Base-by-base conservation (phyloP, 2,797 vertebrate species). In the Anniella stebbinsi region DNA sequence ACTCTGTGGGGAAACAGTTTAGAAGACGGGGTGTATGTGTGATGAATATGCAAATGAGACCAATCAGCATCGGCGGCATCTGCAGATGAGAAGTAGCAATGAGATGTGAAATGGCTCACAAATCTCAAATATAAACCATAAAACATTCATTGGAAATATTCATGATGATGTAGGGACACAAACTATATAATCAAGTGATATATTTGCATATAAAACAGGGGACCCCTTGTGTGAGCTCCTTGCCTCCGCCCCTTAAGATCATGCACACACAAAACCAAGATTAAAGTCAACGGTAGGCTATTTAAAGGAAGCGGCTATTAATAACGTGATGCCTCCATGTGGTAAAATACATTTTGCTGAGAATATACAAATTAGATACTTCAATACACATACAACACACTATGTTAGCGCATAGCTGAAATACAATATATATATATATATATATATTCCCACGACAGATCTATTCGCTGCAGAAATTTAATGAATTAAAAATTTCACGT, bases 31-130 rank as follows among this genome's bases (percentile, higher is more conserved):
- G 84, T 90, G 87, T 45, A 75, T 45, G 38, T 33, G 36, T 96
- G 95, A 97, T 97, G 95, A 97, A 97, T 96, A 97, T 97, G 96
- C 92, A 97, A 97, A 97, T 97, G 91, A 96, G 88, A 94, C 92
- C 92, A 96, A 96, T 96, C 96, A 96, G 91, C 95, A 95, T 95
- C 95, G 95, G 90, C 66, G 10, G 90, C 96, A 94, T 95, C 96
- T 97, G 95, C 94, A 96, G 96, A 97, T 95, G 95, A 96, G 93
- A 87, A 0, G 81, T 57, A 87, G 93, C 96, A 96, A 95, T 96
- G 97, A 96, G 95, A 96, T 94, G n/a, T 94, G 91, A 97, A 96
- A 95, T 89, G 94, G 90, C 92, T 97, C 94, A 93, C 94, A 95
- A 95, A 95, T 96, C 95, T 95, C 95, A 95, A 96, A 95, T 93